A percentile compares a stretch with the other conserved stretches of the same genome.
Conservation (phyloP, 2,797 vertebrate genomes). For the Anableps anableps region DNA sequence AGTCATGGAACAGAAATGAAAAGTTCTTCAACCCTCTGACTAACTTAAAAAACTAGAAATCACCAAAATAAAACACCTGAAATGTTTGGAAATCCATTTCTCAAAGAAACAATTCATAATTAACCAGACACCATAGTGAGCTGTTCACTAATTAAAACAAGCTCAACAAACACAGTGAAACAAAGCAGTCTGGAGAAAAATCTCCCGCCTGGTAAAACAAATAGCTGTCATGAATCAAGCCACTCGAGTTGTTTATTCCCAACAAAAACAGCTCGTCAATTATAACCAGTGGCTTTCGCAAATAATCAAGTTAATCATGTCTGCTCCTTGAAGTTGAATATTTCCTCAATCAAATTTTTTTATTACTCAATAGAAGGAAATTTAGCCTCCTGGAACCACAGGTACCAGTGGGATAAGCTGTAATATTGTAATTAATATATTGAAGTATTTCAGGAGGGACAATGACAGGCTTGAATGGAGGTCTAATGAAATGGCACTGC, state of each 20-base stretch:
- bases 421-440: constrained; percentile 9
- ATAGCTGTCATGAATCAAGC: neutral
- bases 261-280: neutral
- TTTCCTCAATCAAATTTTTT: neutral
- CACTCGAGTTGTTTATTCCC: constrained; percentile 3
- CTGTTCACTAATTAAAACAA: neutral
- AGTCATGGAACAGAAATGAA: neutral
- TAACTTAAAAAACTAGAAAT: neutral
- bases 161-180: constrained; percentile 1
- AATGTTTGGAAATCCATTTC: neutral
- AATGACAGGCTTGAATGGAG: neutral
- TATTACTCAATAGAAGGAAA: neutral
- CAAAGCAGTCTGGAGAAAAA: neutral
- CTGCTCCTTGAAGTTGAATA: neutral
- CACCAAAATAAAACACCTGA: neutral
- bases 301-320: constrained; percentile 1
- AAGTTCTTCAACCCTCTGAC: neutral
- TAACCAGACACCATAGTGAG: neutral
- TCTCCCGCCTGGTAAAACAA: constrained; percentile 4
- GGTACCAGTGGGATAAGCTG: neutral
- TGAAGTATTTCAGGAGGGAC: neutral
- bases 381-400: neutral
- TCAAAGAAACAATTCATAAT: constrained; percentile 5
- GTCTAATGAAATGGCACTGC: neutral
- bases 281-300: neutral